A percentile compares a stretch with the other conserved stretches of the same genome.
Conservation (phyloP, 30 jellyfish, hydroid and myxozoan genomes). For the Chrysaora quinquecirrha region DNA sequence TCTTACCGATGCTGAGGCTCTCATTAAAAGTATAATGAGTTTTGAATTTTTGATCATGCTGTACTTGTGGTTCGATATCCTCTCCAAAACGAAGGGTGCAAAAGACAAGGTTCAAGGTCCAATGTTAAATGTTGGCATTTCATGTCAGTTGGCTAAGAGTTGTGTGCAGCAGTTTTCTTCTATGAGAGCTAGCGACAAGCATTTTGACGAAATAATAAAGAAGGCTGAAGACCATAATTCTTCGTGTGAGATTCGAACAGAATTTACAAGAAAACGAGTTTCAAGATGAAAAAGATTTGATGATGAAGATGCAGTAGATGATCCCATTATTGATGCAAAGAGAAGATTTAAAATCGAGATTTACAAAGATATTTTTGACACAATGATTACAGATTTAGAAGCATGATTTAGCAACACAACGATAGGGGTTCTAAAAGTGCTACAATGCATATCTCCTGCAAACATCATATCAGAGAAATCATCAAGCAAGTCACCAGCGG, state of each 20-base stretch:
- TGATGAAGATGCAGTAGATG: neutral
- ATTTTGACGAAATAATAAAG: constrained; percentile 7
- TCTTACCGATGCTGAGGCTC: constrained; percentile 46
- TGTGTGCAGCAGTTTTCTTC: constrained; percentile 22
- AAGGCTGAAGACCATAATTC: constrained; percentile 5
- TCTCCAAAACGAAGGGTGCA: constrained; percentile 59
- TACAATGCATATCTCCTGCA: neutral
- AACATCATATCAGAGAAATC: too few species aligned
- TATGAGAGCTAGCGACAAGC: constrained; percentile 15
- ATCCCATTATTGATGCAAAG: neutral
- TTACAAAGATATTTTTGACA: neutral
- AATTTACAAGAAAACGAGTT: constrained; percentile 16
- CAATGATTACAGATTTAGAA: neutral
- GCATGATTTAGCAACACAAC: neutral
- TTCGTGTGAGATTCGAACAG: constrained; percentile 12
- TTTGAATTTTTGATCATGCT: constrained; percentile 47
- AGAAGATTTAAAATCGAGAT: neutral
- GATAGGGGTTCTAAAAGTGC: neutral
- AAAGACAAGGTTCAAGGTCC: constrained; percentile 74
- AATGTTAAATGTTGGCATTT: constrained; percentile 32
- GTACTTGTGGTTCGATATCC: constrained; percentile 49
- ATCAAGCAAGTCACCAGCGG: neutral
- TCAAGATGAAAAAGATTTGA: constrained; percentile 15
- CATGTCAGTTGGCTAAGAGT: constrained; percentile 17
- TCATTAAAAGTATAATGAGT: constrained; percentile 1